These are phyloP conservation scores for Prionailurus viverrinus DNA, from an alignment of 2,113 vertebrate species.

Conservation along the genomic window DNA sequence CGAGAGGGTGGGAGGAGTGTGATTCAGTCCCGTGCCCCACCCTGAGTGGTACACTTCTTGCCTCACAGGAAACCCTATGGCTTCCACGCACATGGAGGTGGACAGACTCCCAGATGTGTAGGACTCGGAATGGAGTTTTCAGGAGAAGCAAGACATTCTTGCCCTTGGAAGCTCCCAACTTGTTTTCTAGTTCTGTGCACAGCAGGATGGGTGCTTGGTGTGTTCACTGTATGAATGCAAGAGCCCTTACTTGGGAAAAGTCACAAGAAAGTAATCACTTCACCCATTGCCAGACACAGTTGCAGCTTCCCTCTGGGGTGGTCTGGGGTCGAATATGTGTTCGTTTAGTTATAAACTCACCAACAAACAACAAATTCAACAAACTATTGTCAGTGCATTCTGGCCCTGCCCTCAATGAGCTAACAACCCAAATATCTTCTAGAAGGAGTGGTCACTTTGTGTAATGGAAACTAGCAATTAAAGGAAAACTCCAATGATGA, in stretches of 20 bases:
- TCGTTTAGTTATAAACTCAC: slow-evolving; percentile 15
- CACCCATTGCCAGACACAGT: background rate
- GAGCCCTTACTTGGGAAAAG: background rate
- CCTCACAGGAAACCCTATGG: background rate
- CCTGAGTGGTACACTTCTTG: background rate
- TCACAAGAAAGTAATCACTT: slow-evolving; percentile 22
- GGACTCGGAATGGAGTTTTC: slow-evolving; percentile 20
- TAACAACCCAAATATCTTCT: background rate
- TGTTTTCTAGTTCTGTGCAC: background rate
- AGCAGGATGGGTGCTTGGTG: background rate
- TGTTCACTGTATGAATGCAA: background rate
- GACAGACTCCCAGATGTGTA: background rate
- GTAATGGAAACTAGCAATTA: background rate
- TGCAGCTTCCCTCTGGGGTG: background rate
- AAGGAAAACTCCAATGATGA: background rate
- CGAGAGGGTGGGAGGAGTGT: background rate
- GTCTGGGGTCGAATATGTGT: background rate
- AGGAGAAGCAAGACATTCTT: background rate
- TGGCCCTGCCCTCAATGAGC: background rate
- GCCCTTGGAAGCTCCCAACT: background rate
- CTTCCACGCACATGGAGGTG: background rate
- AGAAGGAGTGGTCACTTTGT: background rate
- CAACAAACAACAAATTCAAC: background rate
- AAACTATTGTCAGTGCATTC: background rate
- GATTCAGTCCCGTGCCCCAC: background rate